These are phyloP conservation scores for Crypturellus undulatus DNA, from an alignment of 2,113 vertebrate species.

Conservation along the genomic window DNA sequence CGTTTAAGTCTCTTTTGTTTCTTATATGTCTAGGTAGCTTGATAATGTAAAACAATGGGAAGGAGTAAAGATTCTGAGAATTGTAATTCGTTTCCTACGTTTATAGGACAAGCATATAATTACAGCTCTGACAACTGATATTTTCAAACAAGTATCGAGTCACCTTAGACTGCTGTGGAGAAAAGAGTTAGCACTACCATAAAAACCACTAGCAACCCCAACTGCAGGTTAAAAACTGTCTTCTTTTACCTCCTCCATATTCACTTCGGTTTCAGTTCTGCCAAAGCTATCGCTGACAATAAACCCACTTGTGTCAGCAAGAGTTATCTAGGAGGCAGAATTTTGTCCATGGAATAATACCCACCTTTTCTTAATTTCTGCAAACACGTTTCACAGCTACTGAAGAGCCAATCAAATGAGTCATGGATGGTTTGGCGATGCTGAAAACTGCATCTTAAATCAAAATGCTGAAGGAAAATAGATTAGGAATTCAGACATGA, in stretches of 20 bases:
- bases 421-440: not conserved
- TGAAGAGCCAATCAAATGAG: not conserved
- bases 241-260: not conserved
- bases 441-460: accelerated
- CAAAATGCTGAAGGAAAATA: not conserved
- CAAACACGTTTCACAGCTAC: not conserved
- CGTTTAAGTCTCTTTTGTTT: not conserved
- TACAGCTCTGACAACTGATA: not conserved
- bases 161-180: not conserved
- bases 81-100: not conserved
- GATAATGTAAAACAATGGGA: not conserved
- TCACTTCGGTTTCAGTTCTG: conserved; percentile 36
- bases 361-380: not conserved
- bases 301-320: not conserved
- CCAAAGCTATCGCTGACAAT: not conserved
- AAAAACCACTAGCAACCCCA: not conserved
- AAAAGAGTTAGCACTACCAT: not conserved
- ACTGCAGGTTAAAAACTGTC: not conserved
- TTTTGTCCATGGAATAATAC: not conserved
- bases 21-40: not conserved
- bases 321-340: not conserved
- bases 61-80: not conserved
- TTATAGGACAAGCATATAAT: not conserved
- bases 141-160: not conserved
- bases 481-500: not conserved